Percentiles rank a stretch among this genome's conserved stretches.
Conservation (phyloP, 2,888 invertebrate genomes). For the Megalurothrips usitatus region DNA sequence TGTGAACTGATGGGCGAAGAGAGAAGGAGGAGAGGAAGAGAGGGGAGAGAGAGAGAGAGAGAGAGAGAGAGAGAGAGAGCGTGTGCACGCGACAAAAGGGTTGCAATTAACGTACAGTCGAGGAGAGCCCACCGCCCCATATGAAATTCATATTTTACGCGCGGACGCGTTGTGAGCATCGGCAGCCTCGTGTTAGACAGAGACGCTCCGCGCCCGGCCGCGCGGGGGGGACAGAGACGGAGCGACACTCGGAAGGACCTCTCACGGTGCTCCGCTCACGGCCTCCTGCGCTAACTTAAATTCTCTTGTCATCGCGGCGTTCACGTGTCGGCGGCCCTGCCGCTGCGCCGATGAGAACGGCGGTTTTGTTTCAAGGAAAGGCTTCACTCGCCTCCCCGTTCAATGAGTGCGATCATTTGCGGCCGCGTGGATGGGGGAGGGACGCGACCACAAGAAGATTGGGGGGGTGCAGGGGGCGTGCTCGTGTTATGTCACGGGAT, state of each 20-base stretch:
- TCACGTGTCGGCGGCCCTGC: conserved; percentile 1
- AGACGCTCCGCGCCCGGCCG: neutral
- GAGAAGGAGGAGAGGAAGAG: neutral
- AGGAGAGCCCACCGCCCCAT: conserved; percentile 16
- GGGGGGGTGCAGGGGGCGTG: no score
- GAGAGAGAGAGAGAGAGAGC: neutral
- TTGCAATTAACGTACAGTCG: conserved; percentile 17
- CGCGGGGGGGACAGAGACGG: no score
- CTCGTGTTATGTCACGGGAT: no score
- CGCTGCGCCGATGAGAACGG: conserved; percentile 1
- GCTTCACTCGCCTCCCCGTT: no score
- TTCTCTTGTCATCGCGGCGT: neutral
- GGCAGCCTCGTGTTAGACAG: neutral
- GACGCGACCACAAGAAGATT: no score
- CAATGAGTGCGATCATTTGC: no score
- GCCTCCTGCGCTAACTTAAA: conserved; percentile 1
- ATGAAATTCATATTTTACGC: conserved; percentile 23
- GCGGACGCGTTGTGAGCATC: conserved; percentile 8
- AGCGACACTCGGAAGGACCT: neutral
- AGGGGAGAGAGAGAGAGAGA: neutral
- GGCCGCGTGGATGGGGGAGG: no score
- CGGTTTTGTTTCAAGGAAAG: conserved; percentile 9
- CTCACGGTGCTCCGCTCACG: neutral
- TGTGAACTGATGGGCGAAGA: neutral
- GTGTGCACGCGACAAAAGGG: conserved; percentile 3